Evolutionary conservation across 2,888 invertebrate genomes (phyloP), one percentile per base, ranked within the genome.

Genomic region (Micropterix aruncella): DNA sequence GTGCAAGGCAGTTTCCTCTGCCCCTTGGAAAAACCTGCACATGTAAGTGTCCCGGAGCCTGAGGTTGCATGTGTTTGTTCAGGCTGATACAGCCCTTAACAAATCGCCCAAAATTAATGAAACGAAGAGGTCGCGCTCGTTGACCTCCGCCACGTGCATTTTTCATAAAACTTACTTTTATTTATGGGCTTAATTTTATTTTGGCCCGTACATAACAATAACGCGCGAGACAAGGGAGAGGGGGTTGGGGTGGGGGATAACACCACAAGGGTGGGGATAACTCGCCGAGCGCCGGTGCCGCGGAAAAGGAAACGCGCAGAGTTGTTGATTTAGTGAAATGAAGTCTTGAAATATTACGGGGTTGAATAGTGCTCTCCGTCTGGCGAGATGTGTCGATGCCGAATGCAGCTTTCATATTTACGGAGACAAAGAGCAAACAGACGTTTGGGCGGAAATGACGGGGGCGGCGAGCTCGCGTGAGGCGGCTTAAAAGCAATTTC

Each of bases 101-200:
- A n/a, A n/a, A n/a, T n/a, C n/a, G n/a, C n/a, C n/a, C n/a, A n/a
- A n/a, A n/a, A n/a, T n/a, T n/a, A n/a, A n/a, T n/a, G n/a, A n/a
- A n/a, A n/a, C n/a, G n/a, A n/a, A n/a, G n/a, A n/a, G n/a, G n/a
- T n/a, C n/a, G n/a, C n/a, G n/a, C n/a, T n/a, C n/a, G n/a, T n/a
- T n/a, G n/a, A n/a, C n/a, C n/a, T n/a, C n/a, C n/a, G 27, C 27
- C 27, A 27, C 27, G 27, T 27, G 19, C 41, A 41, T 47, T 49
- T 48, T 42, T 38, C 16, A 12, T 16, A 19, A 38, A 43, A 41
- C 19, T 44, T 45, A 43, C 37, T 48, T 49, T 50, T 48, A 48
- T 48, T 50, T 50, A 48, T 48, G 47, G 48, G 47, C 42, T 46
- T 50, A 46, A 50, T 47, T 50, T 50, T 48, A 48, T 48, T 50